Conservation (phyloP, 2,888 invertebrate genomes). For the Mycogona germanica region DNA sequence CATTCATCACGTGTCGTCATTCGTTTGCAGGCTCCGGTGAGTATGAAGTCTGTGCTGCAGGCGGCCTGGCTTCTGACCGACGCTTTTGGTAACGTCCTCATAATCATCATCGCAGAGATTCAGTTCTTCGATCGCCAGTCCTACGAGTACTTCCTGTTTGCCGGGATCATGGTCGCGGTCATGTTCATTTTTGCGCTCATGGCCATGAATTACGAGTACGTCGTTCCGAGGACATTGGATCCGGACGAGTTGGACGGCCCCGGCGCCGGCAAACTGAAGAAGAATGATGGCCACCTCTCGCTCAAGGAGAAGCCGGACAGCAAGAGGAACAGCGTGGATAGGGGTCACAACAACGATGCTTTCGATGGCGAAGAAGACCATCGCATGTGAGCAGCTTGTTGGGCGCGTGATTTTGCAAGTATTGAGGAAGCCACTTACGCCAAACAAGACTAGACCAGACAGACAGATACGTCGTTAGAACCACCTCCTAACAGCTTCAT, state of each 20-base stretch:
- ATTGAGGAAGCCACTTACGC: no score
- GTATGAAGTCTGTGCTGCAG: slow-evolving; percentile 89
- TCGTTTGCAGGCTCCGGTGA: slow-evolving; percentile 50
- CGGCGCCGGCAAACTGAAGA: background rate
- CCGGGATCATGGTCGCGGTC: slow-evolving; percentile 68
- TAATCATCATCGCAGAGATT: slow-evolving; percentile 72
- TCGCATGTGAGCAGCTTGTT: no score
- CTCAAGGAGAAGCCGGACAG: no score
- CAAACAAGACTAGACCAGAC: no score
- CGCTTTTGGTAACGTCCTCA: slow-evolving; percentile 86
- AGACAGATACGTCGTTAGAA: no score
- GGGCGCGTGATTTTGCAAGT: no score
- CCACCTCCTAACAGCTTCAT: no score
- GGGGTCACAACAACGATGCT: no score
- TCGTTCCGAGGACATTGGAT: slow-evolving; percentile 25
- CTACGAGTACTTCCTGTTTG: slow-evolving; percentile 75
- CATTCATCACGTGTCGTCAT: background rate
- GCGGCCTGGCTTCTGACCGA: slow-evolving; percentile 87
- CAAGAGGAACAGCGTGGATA: no score
- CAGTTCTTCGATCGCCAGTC: slow-evolving; percentile 64
- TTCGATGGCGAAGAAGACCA: no score
- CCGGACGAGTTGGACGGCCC: background rate
- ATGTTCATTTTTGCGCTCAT: slow-evolving; percentile 69
- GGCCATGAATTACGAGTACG: slow-evolving; percentile 66
- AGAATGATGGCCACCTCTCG: no score